These are phyloP conservation scores for Apantesis nais DNA, from an alignment of 2,888 invertebrate genomes.

Conservation along the genomic window DNA sequence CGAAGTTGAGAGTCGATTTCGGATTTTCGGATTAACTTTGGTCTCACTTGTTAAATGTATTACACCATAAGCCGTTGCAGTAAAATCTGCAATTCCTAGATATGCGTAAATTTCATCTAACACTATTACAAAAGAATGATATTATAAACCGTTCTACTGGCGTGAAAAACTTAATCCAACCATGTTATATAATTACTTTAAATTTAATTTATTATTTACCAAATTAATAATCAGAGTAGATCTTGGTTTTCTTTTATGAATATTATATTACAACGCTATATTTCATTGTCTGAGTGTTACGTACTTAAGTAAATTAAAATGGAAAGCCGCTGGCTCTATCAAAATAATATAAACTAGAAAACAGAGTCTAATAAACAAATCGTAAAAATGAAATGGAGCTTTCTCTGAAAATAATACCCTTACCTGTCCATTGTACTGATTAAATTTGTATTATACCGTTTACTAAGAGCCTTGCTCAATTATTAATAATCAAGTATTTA, in stretches of 20 bases:
- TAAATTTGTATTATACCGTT: constrained; percentile 37
- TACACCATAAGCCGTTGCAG: too few species aligned
- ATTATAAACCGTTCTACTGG: not conserved
- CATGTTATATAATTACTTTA: not conserved
- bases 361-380: constrained; percentile 36
- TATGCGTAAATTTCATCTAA: not conserved
- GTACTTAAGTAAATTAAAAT: constrained; percentile 15
- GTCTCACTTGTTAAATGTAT: too few species aligned
- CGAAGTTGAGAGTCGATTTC: constrained; percentile 3
- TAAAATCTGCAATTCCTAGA: not conserved
- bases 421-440: constrained; percentile 27
- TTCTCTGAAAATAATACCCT: constrained; percentile 41
- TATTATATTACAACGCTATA: constrained; percentile 1
- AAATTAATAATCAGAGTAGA: not conserved
- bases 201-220: not conserved
- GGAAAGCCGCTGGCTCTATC: constrained; percentile 25
- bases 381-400: constrained; percentile 33
- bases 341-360: constrained; percentile 35
- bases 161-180: not conserved
- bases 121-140: not conserved
- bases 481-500: not conserved
- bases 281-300: constrained; percentile 5
- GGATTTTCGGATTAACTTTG: not conserved
- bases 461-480: constrained; percentile 14
- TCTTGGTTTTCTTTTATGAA: constrained; percentile 1